A percentile compares a stretch with the other conserved stretches of the same genome.
Evolutionary conservation across 2,888 invertebrate species (phyloP).

Genomic region (Lydus trimaculatus): DNA sequence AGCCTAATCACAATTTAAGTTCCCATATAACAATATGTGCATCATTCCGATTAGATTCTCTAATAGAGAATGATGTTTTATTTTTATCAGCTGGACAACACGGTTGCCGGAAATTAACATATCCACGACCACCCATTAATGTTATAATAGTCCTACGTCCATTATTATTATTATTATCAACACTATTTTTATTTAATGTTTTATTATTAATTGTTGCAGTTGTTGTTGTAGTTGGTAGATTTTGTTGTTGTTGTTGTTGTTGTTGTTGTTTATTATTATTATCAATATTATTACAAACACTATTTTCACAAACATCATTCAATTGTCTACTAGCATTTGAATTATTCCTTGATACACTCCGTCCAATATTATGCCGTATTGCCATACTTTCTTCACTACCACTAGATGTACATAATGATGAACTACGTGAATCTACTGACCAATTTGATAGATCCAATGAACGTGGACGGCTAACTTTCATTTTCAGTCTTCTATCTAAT

Average conservation of each 20-base stretch:
- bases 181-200: conserved; percentile 46
- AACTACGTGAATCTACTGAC: conserved; percentile 86
- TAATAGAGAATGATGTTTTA: conserved; percentile 62
- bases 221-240: conserved; percentile 15
- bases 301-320: conserved; percentile 52
- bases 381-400: conserved; percentile 88
- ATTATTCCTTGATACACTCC: conserved; percentile 77
- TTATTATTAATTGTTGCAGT: conserved; percentile 39
- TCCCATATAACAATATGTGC: conserved; percentile 93
- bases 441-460: conserved; percentile 86
- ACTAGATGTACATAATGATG: conserved; percentile 81
- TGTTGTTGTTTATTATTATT: conserved; percentile 34
- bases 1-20: conserved; percentile 72
- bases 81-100: conserved; percentile 67
- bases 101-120: conserved; percentile 84
- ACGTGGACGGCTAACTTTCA: conserved; percentile 83
- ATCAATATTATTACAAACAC: conserved; percentile 22
- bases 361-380: conserved; percentile 64
- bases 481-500: conserved; percentile 78
- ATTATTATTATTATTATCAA: conserved; percentile 27
- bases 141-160: conserved; percentile 81
- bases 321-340: conserved; percentile 76
- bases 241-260: not conserved
- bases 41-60: conserved; percentile 81
- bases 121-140: conserved; percentile 87